Conservation (phyloP, 2,113 vertebrate genomes). For the Coregonus clupeaformis region DNA sequence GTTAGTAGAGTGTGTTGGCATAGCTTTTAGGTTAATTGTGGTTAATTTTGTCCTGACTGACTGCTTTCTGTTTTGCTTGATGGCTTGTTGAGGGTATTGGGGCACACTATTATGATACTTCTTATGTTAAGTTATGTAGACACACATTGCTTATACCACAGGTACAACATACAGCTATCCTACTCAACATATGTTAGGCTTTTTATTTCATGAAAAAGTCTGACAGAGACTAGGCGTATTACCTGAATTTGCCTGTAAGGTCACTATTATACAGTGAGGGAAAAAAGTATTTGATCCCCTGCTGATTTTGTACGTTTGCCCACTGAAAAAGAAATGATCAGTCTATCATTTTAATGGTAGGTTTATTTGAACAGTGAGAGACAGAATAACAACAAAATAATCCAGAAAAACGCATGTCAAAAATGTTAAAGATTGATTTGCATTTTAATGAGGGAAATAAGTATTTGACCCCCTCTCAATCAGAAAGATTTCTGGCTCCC, state of each 20-base stretch:
- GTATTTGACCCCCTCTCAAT: too few relatives aligned
- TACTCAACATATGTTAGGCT: background rate
- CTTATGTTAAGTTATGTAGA: background rate
- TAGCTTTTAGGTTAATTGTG: constrained; percentile 15
- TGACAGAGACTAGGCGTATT: background rate
- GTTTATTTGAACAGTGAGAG: too few relatives aligned
- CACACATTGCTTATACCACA: background rate
- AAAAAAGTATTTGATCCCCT: too few relatives aligned
- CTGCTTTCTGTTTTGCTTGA: background rate
- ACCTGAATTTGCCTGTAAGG: background rate
- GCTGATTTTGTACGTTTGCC: too few relatives aligned
- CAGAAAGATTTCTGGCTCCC: too few relatives aligned
- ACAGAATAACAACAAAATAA: too few relatives aligned
- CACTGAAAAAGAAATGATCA: too few relatives aligned
- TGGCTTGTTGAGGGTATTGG: background rate
- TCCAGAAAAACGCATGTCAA: too few relatives aligned
- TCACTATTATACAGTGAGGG: background rate
- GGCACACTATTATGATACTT: background rate
- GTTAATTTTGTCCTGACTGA: background rate
- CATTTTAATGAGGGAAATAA: too few relatives aligned
- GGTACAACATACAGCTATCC: background rate
- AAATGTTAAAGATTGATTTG: too few relatives aligned
- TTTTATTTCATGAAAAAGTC: background rate
- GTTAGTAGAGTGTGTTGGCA: background rate
- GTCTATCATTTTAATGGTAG: too few relatives aligned